phyloP scores from a whole-genome alignment of 1,140 invertebrate species.

The Drosophila subobscura region DNA sequence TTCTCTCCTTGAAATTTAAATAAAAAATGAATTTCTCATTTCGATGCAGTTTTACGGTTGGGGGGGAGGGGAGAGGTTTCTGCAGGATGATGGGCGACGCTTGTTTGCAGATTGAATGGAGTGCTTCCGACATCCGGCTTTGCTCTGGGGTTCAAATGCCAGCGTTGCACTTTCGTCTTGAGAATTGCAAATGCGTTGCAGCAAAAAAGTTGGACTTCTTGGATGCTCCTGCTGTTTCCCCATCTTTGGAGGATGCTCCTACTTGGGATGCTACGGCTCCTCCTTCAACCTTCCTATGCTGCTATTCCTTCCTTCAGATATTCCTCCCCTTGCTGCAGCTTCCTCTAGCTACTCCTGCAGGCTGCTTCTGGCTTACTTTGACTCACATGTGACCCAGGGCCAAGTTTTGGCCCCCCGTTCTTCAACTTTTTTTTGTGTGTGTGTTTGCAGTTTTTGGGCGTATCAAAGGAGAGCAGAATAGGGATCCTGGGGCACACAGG shows the following conservation, averaged over 20 bases:
- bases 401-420: conserved; percentile 27
- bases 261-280: conserved; percentile 8
- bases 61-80: neutral
- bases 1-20: conserved; percentile 68
- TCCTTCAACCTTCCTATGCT: neutral
- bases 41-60: conserved; percentile 33
- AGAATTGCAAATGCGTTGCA: conserved; percentile 55
- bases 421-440: conserved; percentile 13
- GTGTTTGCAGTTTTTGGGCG: neutral
- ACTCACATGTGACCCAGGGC: conserved; percentile 54
- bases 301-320: too few species aligned
- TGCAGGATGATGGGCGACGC: conserved; percentile 3
- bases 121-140: conserved; percentile 74
- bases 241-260: conserved; percentile 18
- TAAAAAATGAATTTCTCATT: conserved; percentile 79
- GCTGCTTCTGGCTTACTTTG: conserved; percentile 47
- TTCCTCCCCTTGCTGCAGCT: neutral
- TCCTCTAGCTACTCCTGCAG: neutral
- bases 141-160: conserved; percentile 41
- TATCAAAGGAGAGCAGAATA: neutral
- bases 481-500: conserved; percentile 7
- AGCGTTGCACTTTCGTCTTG: conserved; percentile 70
- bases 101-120: conserved; percentile 81
- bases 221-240: conserved; percentile 1
- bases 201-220: conserved; percentile 57